Evolutionary conservation across 1,140 invertebrate genomes (phyloP).

Genomic region (Listronotus oregonensis): DNA sequence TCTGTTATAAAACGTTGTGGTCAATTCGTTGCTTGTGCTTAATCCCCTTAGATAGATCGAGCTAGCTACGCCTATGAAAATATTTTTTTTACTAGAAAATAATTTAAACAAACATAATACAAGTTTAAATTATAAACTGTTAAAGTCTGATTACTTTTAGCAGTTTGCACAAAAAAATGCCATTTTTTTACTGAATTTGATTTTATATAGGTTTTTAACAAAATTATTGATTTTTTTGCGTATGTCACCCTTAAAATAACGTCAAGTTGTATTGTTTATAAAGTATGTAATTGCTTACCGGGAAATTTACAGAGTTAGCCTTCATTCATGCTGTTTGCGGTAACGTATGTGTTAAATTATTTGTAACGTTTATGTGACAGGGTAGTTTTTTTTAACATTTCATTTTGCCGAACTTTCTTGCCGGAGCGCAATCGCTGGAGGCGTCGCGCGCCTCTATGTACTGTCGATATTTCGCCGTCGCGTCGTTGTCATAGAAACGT

Average conservation of each 20-base stretch:
- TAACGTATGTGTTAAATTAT: conserved; percentile 7
- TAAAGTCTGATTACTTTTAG: too few species aligned
- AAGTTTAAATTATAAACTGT: too few species aligned
- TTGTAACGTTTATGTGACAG: not conserved
- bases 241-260: not conserved
- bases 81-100: too few species aligned
- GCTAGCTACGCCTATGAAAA: too few species aligned
- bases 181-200: too few species aligned
- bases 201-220: not conserved
- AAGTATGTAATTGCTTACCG: conserved; percentile 41
- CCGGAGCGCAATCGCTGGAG: conserved; percentile 7
- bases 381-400: conserved; percentile 11
- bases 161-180: too few species aligned
- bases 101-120: too few species aligned
- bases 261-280: not conserved
- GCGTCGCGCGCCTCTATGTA: conserved; percentile 1
- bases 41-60: too few species aligned
- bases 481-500: not conserved
- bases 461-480: conserved; percentile 18
- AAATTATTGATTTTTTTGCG: conserved; percentile 21
- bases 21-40: too few species aligned
- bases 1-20: too few species aligned
- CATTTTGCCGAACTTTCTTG: conserved; percentile 4
- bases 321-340: conserved; percentile 55
- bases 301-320: conserved; percentile 53